phyloP scores from a whole-genome alignment of 2,888 invertebrate genomes.

The Heteropelma amictum region DNA sequence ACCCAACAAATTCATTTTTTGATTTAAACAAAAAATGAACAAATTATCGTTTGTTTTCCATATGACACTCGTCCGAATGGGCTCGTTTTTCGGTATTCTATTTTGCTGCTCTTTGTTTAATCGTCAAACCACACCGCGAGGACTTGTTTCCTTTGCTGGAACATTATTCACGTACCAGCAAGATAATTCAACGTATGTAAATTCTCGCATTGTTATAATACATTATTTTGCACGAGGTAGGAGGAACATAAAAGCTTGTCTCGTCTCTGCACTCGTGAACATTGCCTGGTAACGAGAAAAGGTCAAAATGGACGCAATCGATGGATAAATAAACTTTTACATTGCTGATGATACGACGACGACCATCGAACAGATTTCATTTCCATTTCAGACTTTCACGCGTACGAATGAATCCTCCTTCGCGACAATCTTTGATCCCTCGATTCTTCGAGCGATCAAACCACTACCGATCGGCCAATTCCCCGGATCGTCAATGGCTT shows the following conservation, averaged over 20 bases:
- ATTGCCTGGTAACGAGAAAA: conserved; percentile 29
- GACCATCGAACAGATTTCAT: conserved; percentile 19
- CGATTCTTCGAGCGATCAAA: conserved; percentile 22
- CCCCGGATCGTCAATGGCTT: neutral
- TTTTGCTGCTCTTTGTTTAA: no score
- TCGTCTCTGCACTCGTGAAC: conserved; percentile 14
- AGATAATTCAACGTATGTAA: neutral
- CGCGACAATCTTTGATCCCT: neutral
- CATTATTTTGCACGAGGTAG: neutral
- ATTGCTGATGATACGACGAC: neutral
- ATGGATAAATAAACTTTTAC: conserved; percentile 35
- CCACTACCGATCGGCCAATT: conserved; percentile 2
- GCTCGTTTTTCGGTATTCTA: no score
- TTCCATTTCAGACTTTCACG: conserved; percentile 41
- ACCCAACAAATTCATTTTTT: no score
- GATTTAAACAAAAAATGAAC: no score
- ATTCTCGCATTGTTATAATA: neutral
- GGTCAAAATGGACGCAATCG: conserved; percentile 47
- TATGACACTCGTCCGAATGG: no score
- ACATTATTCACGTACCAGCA: no score
- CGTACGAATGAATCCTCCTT: conserved; percentile 9
- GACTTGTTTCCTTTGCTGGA: no score
- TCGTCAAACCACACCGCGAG: no score
- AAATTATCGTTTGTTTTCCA: no score
- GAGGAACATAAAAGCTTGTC: neutral